Conservation (phyloP, 2,888 invertebrate species). For the Agelastica alni region DNA sequence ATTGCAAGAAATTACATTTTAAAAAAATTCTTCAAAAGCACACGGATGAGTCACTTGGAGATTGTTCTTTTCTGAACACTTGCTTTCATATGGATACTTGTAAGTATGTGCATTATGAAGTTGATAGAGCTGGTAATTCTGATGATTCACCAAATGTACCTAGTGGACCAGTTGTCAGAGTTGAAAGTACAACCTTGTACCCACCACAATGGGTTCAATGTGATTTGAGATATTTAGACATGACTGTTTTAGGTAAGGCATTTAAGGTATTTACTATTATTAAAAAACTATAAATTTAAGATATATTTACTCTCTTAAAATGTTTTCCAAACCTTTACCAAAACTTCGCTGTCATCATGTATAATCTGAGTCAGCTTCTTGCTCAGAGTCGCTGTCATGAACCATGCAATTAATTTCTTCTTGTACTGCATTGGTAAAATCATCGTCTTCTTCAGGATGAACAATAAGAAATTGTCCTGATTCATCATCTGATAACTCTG, state of each 20-base stretch:
- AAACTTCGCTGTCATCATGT: no score
- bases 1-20: conserved; percentile 92
- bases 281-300: no score
- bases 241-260: conserved; percentile 82
- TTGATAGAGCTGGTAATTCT: conserved; percentile 73
- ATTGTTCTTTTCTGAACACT: conserved; percentile 97
- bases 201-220: conserved; percentile 98
- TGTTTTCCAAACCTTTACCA: no score
- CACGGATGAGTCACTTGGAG: conserved; percentile 74
- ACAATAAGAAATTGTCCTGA: no score
- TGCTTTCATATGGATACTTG: conserved; percentile 99
- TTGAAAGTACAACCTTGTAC: conserved; percentile 69
- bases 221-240: conserved; percentile 88
- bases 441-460: no score
- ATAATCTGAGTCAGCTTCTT: no score
- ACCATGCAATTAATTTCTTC: no score
- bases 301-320: no score
- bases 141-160: conserved; percentile 51
- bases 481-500: no score
- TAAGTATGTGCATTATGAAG: conserved; percentile 98
- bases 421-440: no score
- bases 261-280: no score
- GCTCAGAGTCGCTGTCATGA: no score
- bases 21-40: conserved; percentile 95
- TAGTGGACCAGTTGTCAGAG: conserved; percentile 44